Conservation (phyloP, 2,113 vertebrate species). For the Esox niger region DNA sequence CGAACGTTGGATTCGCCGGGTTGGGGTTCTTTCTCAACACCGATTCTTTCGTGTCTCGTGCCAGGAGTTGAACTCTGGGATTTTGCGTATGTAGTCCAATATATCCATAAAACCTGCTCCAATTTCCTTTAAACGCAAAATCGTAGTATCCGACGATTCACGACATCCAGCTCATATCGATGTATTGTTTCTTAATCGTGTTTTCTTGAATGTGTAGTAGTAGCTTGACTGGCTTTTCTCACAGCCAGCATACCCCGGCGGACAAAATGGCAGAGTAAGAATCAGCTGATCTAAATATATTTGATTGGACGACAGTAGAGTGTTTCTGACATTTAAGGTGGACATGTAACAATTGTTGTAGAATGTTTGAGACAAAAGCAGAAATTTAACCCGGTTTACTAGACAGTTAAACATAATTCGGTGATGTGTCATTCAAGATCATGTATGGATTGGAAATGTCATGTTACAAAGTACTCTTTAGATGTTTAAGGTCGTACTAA, state of each 20-base stretch:
- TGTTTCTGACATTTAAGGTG: slow-evolving; percentile 45
- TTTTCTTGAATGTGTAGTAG: slow-evolving; percentile 17
- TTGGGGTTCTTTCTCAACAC: not conserved
- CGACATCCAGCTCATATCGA: slow-evolving; percentile 21
- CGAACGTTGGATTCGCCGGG: not conserved
- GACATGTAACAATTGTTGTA: slow-evolving; percentile 27
- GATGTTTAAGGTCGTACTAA: slow-evolving; percentile 50
- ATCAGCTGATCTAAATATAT: slow-evolving; percentile 72
- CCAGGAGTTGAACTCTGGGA: slow-evolving; percentile 20
- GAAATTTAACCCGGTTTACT: not conserved
- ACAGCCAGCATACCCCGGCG: slow-evolving; percentile 41
- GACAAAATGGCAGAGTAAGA: slow-evolving; percentile 80
- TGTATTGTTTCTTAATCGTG: slow-evolving; percentile 34
- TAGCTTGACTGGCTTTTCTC: slow-evolving; percentile 34
- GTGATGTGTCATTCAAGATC: too few species aligned
- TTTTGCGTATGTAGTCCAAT: slow-evolving; percentile 10
- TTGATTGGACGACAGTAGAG: slow-evolving; percentile 43
- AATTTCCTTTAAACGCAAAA: slow-evolving; percentile 12
- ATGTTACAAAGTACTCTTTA: not conserved
- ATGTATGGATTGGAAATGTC: too few species aligned
- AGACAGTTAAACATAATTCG: too few species aligned
- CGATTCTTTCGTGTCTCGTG: slow-evolving; percentile 17
- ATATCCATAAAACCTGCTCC: slow-evolving; percentile 33
- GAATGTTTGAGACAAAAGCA: slow-evolving; percentile 31
- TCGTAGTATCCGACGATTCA: slow-evolving; percentile 23